Evolutionary conservation across 2,888 invertebrate species (phyloP).

Genomic region (Blomia tropicalis): DNA sequence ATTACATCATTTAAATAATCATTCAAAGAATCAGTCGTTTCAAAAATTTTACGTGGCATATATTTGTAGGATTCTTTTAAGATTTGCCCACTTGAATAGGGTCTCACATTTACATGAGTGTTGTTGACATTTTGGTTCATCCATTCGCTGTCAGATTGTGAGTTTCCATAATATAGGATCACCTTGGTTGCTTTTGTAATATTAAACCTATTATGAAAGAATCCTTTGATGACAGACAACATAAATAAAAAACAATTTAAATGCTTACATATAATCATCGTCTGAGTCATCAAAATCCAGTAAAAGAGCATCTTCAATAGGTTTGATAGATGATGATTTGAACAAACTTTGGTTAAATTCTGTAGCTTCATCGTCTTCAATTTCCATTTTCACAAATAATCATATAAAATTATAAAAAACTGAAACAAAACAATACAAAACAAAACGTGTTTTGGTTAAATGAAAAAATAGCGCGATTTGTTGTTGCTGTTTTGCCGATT

Average conservation of each 20-base stretch:
- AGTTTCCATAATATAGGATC: constrained; percentile 16
- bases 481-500: too few relatives aligned
- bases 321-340: too few relatives aligned
- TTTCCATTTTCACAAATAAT: too few relatives aligned
- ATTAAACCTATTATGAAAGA: neutral
- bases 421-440: too few relatives aligned
- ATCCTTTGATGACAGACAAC: too few relatives aligned
- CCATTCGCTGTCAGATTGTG: constrained; percentile 16
- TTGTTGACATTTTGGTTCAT: neutral
- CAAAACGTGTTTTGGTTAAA: too few relatives aligned
- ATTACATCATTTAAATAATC: constrained; percentile 16
- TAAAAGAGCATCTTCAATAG: too few relatives aligned
- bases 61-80: constrained; percentile 13
- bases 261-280: neutral
- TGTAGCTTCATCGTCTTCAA: neutral
- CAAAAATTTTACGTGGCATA: constrained; percentile 19
- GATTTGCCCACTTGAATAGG: neutral
- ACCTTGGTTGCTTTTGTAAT: neutral
- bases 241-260: too few relatives aligned
- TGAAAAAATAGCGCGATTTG: too few relatives aligned
- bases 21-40: constrained; percentile 18
- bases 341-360: neutral
- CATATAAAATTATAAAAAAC: too few relatives aligned
- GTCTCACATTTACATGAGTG: neutral
- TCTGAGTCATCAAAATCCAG: neutral